Base-by-base conservation (phyloP, 2,113 vertebrate species). In the Chaetodon trifascialis region DNA sequence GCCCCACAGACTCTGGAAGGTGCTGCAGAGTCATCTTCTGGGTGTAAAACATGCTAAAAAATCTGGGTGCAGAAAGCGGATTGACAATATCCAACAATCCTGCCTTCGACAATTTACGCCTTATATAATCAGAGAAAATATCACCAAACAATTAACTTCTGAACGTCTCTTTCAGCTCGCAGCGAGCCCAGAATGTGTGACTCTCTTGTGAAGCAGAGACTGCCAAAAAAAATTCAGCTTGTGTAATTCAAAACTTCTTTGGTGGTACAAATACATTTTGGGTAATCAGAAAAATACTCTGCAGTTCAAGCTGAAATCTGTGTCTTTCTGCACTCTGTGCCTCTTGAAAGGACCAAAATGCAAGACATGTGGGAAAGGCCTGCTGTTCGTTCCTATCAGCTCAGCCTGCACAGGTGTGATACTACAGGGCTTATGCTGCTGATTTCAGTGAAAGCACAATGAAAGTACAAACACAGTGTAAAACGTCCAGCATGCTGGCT, bases 101-200 rank as follows among this genome's bases (percentile, higher is more conserved):
- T 55, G 66, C 38, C 47, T 44, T 58, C 15, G 25, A 46, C 58
- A 80, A 79, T 54, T 80, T 74, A 44, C 10, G 78, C 56, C 82
- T 93, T 82, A 90, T 58, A 80, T 89, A 87, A 93, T 30, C 58
- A 23, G 74, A 82, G n/a, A 75, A 81, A 84, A 47, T 17, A 64
- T 72, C 62, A 80, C 56, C 38, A 64, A 68, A 84, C 54, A 44
- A 67, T 79, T n/a, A 25, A 72, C 25, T 76, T 62, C 21, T 73
- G 38, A 76, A 23, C 21, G 70, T 86, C 81, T 83, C 75, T 44
- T 77, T 68, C 17, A 79, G 80, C 85, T 73, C 80, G 64, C 82
- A 76, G 87, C 46, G 38, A 85, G 89, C 59, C 72, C 75, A 82
- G 79, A 91, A 89, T 83, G 89, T 92, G 90, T 83, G 88, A 90